Base-by-base conservation (phyloP, 2,113 vertebrate species). In the Xenus cinereus region DNA sequence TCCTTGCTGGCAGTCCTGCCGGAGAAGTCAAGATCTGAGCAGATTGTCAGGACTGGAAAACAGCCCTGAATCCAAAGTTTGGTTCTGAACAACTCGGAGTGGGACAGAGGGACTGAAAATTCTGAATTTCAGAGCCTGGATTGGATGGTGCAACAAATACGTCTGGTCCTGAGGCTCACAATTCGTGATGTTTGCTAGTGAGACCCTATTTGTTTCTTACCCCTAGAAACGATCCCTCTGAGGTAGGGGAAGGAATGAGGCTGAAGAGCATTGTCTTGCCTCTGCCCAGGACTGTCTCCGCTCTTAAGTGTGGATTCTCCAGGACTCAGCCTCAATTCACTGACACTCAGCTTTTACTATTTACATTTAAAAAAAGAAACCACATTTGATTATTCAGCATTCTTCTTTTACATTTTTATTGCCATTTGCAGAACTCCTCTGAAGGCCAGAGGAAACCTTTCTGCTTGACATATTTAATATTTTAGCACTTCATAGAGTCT, bases 351-450 rank as follows among this genome's bases (percentile, higher is more conserved):
- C 39, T 51, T 74, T 69, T 83, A 84, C 39, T 87, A 87, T 91
- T 95, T 85, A 94, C 51, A 75, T 84, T 94, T 87, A 0, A 69
- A 87, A 92, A 97, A 90, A 96, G 81, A 95, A 96, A 93, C 94
- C 89, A 74, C 93, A 95, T 95, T 82, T 94, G 94, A 94, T 96
- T 97, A 96, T 95, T 97, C 96, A 97, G 96, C 90, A 93, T 92
- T 96, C 85, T 93, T 91, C 43, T 96, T 93, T 84, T 89, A 91
- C 84, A 64, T 89, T 95, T 96, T 96, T 90, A 93, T 83, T 90
- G 77, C 87, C 76, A 62, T 51, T 94, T 92, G 68, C 85, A 94
- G 82, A 80, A 88, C 66, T 67, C 23, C 39, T 82, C 69, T 4
- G 43, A 96, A 93, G 92, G 93, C 89, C 83, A 95, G 81, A 95